Percentiles rank a stretch among this genome's conserved stretches.
Evolutionary conservation across 2,888 invertebrate species (phyloP).

Genomic region (Volucella inflata): DNA sequence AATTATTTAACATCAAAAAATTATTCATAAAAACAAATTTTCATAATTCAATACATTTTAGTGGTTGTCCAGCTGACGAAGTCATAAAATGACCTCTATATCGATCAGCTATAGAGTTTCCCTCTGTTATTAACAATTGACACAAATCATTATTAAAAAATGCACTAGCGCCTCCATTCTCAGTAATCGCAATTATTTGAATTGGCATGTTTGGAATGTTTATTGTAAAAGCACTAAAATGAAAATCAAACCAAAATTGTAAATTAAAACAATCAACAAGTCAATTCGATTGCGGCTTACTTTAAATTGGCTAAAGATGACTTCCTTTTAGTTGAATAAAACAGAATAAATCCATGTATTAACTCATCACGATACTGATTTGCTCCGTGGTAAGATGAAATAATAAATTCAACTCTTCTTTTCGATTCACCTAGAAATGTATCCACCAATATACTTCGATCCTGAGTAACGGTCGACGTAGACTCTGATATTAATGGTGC

Average conservation of each 20-base stretch:
- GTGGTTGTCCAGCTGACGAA: constrained; percentile 92
- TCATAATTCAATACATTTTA: constrained; percentile 87
- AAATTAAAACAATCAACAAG: constrained; percentile 14
- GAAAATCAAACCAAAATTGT: not conserved
- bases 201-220: constrained; percentile 96
- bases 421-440: constrained; percentile 96
- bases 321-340: constrained; percentile 97
- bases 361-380: constrained; percentile 95
- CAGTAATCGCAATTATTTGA: constrained; percentile 96
- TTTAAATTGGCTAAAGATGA: constrained; percentile 96
- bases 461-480: constrained; percentile 88
- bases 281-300: constrained; percentile 84
- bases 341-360: constrained; percentile 97
- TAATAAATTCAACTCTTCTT: constrained; percentile 93
- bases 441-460: constrained; percentile 94
- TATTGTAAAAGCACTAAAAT: constrained; percentile 92
- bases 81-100: constrained; percentile 96
- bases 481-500: constrained; percentile 92
- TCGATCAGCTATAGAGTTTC: constrained; percentile 95
- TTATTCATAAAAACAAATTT: not conserved
- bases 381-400: constrained; percentile 97
- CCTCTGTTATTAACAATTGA: constrained; percentile 95
- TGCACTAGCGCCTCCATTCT: constrained; percentile 93
- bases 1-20: not conserved
- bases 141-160: constrained; percentile 95